Conservation (phyloP, 2,113 vertebrate genomes). For the Sula dactylatra region DNA sequence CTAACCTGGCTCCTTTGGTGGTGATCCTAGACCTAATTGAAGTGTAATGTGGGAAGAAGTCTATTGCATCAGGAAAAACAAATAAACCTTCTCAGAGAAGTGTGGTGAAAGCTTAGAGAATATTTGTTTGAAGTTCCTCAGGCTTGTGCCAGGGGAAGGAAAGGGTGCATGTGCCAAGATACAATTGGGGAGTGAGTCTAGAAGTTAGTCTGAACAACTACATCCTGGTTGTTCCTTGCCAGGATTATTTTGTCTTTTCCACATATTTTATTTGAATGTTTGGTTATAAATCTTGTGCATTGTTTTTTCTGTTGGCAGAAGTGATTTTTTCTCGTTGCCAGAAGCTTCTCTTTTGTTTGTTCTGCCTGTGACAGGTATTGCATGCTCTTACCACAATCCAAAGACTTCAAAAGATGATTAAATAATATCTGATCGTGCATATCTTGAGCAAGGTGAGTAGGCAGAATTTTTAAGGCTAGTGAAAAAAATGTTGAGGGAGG, state of each 20-base stretch:
- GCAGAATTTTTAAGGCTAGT: background rate
- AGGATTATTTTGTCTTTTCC: background rate
- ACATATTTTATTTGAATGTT: background rate
- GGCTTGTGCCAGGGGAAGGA: background rate
- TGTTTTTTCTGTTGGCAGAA: background rate
- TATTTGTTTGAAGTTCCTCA: background rate
- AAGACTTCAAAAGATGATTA: background rate
- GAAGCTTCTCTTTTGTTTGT: background rate
- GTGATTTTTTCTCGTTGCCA: background rate
- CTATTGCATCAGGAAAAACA: background rate
- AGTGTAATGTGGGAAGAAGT: background rate
- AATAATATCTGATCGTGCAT: background rate
- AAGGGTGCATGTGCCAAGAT: background rate
- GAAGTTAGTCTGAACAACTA: background rate
- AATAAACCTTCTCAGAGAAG: background rate
- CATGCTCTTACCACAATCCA: background rate
- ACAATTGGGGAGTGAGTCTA: accelerated
- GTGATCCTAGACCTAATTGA: background rate
- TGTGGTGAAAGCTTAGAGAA: background rate
- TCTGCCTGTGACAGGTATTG: background rate
- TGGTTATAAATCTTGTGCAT: background rate
- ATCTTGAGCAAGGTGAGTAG: background rate
- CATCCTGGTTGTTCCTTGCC: background rate
- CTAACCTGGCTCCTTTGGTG: background rate
- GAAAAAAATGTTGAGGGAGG: background rate